Base-by-base conservation (phyloP, 1,140 invertebrate species). In the Hetaerina americana region DNA sequence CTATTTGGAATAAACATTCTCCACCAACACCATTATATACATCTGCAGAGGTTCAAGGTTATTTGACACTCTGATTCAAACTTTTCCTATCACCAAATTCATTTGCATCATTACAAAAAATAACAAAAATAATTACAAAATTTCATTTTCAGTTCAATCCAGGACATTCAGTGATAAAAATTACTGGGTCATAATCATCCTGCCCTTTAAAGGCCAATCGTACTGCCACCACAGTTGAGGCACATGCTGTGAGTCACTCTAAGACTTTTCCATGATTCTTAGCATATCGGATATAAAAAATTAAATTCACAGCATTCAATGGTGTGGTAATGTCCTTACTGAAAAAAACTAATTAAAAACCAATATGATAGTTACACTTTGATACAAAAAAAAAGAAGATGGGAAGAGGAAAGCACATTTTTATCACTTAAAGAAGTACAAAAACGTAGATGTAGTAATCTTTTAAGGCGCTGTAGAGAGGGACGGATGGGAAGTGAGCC, bases 71-170 rank as follows among this genome's bases (percentile, higher is more conserved):
- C 40, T 57, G 22, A 57, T 57, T 57, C 40, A 5, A 18, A 57
- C 40, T 57, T 57, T 2, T 57, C 40, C 40, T 57, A 57, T 57
- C 40, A 57, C 40, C 40, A n/a, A 57, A 57, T 57, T 57, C 40
- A 57, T 57, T 57, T 57, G 2, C 40, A 18, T 57, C 40, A 57
- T 57, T 57, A 57, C 40, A 57, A 57, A 57, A 57, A 57, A 57
- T 57, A 57, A 57, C 40, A 57, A 57, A 57, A 57, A 57, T 57
- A 57, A 57, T 57, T 57, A 57, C 40, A 57, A 57, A 57, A 57
- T 57, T 57, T 57, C 40, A 57, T 57, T n/a, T 18, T 57, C 22
- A n/a, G 22, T 57, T 57, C 40, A 57, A 57, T 57, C 40, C 40
- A 57, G 40, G 40, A 57, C n/a, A n/a, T 12, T n/a, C 40, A 57